Conservation (phyloP, 1,140 invertebrate genomes). For the Drosophila setifemur region DNA sequence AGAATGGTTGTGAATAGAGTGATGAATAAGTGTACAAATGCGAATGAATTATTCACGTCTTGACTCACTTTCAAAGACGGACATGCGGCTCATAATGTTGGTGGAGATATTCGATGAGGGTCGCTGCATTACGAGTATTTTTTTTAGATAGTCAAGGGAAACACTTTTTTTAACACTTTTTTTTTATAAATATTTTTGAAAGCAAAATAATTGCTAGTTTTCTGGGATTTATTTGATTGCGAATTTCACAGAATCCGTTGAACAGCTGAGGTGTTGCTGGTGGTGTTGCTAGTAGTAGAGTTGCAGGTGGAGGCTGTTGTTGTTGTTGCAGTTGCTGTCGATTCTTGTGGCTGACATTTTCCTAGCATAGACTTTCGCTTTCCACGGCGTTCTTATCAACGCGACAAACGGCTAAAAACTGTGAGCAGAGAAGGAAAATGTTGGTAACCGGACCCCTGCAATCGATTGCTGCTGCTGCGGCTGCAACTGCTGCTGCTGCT, state of each 20-base stretch:
- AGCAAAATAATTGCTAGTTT: not conserved
- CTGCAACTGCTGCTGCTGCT: slow-evolving; percentile 8
- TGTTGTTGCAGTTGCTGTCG: no score
- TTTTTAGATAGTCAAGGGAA: no score
- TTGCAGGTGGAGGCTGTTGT: not conserved
- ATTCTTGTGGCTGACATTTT: slow-evolving; percentile 18
- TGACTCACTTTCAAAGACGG: slow-evolving; percentile 77
- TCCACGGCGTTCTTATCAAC: slow-evolving; percentile 63
- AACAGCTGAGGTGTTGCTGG: slow-evolving; percentile 2
- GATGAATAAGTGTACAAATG: slow-evolving; percentile 25
- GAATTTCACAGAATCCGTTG: not conserved
- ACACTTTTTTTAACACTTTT: not conserved
- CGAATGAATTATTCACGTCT: slow-evolving; percentile 32
- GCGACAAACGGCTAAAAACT: slow-evolving; percentile 70
- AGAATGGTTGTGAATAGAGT: slow-evolving; percentile 19
- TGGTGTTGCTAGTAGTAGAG: not conserved
- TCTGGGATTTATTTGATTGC: not conserved
- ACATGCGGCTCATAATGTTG: slow-evolving; percentile 76
- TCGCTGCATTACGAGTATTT: slow-evolving; percentile 57
- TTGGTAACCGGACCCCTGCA: slow-evolving; percentile 55
- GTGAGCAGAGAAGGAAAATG: slow-evolving; percentile 44
- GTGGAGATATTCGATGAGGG: slow-evolving; percentile 63
- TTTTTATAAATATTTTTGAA: not conserved
- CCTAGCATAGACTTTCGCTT: slow-evolving; percentile 36
- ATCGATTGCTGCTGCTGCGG: slow-evolving; percentile 50